Base-by-base conservation (phyloP, 2,797 vertebrate genomes). In the Onychomys arenicola region DNA sequence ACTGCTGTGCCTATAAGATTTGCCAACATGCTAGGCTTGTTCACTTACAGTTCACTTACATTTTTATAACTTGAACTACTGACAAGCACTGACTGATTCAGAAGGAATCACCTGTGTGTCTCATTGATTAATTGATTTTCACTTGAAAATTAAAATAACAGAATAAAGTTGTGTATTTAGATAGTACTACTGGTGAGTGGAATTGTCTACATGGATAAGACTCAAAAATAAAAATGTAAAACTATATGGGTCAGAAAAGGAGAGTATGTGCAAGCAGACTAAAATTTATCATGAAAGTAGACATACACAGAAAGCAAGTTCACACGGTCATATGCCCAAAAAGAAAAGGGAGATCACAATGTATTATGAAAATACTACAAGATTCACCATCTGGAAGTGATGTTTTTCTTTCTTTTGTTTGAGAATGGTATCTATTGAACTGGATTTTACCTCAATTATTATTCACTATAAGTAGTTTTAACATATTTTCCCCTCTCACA, bases 61-160 rank as follows among this genome's bases (percentile, higher is more conserved):
- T 52, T 82, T 92, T 83, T 52, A 25, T 76, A 78, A 63, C 4
- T n/a, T 89, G 21, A 84, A 23, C 34, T 27, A 46, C 17, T 49
- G 23, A 5, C 4, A 96, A 94, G 59, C 14, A 37, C 17, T 81
- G n/a, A 69, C 46, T 55, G 49, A 49, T 46, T 92, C 67, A 49
- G 14, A 63, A 14, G 78, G 40, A 93, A 59, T 23, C 4, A 93
- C 8, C 29, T 16, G 5, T 40, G 3, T 17, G 83, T 34, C 40
- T 71, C n/a, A 32, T 19, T 78, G 23, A 32, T 37, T 55, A 25
- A 32, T 55, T 81, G 6, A 90, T 57, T 69, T 75, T 95, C 29
- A 88, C 13, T 65, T 84, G 67, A 29, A 40, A 86, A 82, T 13
- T 29, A 89, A 88, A 92, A 92, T 29, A 73, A 80, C n/a, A 84